Conservation (phyloP, 2,797 vertebrate genomes). For the Melanotaenia boesemani region DNA sequence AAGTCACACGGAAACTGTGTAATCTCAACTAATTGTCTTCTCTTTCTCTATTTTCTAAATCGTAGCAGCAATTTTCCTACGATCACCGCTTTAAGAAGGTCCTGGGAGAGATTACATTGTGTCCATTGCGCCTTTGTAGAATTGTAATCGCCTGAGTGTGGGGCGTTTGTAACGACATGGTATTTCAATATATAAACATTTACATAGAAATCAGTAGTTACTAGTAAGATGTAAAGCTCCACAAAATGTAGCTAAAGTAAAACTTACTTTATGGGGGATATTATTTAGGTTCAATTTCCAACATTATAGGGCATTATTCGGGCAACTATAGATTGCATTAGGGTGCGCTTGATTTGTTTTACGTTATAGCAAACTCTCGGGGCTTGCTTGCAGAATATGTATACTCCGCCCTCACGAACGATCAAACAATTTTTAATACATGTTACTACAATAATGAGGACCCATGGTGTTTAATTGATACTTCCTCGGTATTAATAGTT, state of each 20-base stretch:
- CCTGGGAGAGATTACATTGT: conserved; percentile 82
- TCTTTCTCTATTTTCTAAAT: conserved; percentile 82
- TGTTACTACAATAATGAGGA: not conserved
- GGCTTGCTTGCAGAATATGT: not conserved
- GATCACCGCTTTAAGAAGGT: conserved; percentile 86
- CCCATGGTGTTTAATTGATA: not conserved
- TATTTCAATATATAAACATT: not conserved
- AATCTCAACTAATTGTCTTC: conserved; percentile 57
- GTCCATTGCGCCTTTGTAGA: conserved; percentile 78
- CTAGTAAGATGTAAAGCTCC: not conserved
- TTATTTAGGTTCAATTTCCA: not conserved
- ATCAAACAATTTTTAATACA: rapidly evolving
- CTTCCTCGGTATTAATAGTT: not conserved
- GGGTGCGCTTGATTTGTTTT: conserved; percentile 48
- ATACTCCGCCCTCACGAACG: conserved; percentile 38
- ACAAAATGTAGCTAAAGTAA: rapidly evolving
- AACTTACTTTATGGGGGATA: not conserved
- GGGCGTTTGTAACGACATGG: not conserved
- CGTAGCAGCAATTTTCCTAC: conserved; percentile 84
- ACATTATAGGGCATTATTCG: conserved; percentile 43
- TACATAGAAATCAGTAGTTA: not conserved
- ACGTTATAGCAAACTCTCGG: rapidly evolving
- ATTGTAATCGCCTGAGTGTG: conserved; percentile 7
- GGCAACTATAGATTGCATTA: conserved; percentile 32
- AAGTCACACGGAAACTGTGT: conserved; percentile 48